These are phyloP conservation scores for Coracopsis vasa DNA, from an alignment of 2,113 vertebrate genomes.

Conservation along the genomic window DNA sequence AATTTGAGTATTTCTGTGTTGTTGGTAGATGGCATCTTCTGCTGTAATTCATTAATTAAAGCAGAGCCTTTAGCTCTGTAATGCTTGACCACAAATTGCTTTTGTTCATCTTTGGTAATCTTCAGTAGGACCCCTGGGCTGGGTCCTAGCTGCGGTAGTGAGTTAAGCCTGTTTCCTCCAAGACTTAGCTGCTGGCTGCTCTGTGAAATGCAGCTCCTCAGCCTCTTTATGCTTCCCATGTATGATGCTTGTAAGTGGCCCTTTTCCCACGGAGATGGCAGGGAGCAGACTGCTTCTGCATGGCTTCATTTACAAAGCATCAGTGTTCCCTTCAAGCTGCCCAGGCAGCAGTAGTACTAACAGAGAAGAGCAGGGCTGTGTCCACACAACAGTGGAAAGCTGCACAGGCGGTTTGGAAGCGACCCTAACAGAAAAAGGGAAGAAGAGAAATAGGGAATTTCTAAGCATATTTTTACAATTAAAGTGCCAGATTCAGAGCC, in stretches of 20 bases:
- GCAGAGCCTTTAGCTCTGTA: background rate
- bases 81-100: background rate
- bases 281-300: background rate
- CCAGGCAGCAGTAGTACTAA: background rate
- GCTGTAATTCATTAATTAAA: background rate
- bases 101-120: background rate
- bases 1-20: background rate
- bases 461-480: background rate
- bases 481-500: background rate
- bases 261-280: background rate
- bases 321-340: accelerated
- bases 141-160: accelerated
- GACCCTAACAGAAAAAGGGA: background rate
- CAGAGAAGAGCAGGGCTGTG: background rate
- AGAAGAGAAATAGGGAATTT: background rate
- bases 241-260: accelerated
- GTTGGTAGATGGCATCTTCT: background rate
- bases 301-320: accelerated
- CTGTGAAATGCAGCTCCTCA: background rate
- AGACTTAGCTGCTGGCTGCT: background rate
- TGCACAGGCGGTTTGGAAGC: background rate
- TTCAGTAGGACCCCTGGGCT: background rate
- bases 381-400: background rate
- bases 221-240: background rate
- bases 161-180: background rate